phyloP scores from a whole-genome alignment of 2,888 invertebrate genomes.

The Noctua pronuba region DNA sequence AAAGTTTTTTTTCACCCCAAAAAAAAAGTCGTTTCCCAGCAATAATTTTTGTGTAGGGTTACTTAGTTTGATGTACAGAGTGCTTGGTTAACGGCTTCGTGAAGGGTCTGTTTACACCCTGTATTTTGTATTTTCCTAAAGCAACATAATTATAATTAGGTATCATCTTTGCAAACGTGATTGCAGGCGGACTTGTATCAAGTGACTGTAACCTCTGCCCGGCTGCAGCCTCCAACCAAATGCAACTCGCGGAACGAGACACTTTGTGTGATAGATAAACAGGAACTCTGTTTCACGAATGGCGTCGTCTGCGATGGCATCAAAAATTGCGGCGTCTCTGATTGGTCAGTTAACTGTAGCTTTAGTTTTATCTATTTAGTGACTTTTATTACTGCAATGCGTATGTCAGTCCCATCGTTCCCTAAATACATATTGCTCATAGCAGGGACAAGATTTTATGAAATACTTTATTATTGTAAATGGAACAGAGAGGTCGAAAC shows the following conservation, averaged over 20 bases:
- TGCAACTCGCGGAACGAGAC: slow-evolving; percentile 79
- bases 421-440: not conserved
- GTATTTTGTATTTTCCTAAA: not conserved
- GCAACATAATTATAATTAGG: not conserved
- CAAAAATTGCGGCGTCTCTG: slow-evolving; percentile 83
- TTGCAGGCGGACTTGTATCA: slow-evolving; percentile 82
- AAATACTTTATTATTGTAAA: not conserved
- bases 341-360: slow-evolving; percentile 75
- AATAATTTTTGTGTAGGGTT: too few species aligned
- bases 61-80: too few species aligned
- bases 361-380: not conserved
- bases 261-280: slow-evolving; percentile 70
- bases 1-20: too few species aligned
- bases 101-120: too few species aligned
- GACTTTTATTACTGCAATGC: not conserved
- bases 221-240: slow-evolving; percentile 58
- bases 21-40: too few species aligned
- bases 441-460: not conserved
- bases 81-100: too few species aligned
- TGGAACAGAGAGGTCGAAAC: not conserved
- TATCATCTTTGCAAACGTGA: not conserved
- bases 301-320: slow-evolving; percentile 87
- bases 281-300: slow-evolving; percentile 81
- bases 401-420: not conserved
- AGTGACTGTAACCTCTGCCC: slow-evolving; percentile 81